Conservation (phyloP, 1,140 invertebrate genomes). For the Belonocnema kinseyi region DNA sequence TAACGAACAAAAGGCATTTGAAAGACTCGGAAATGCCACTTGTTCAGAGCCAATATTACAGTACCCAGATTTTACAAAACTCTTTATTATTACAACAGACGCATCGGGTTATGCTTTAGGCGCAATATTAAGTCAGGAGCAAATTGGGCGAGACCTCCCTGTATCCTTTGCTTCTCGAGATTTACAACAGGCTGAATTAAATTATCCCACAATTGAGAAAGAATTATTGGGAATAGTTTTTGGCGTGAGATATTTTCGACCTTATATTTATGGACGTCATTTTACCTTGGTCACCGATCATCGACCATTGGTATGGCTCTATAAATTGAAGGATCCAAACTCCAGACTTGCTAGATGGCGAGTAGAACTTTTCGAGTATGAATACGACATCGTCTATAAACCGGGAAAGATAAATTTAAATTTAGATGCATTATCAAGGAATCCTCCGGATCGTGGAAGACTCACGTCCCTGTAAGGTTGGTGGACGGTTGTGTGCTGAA, state of each 20-base stretch:
- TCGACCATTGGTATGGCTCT: not conserved
- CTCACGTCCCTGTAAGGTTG: too few relatives aligned
- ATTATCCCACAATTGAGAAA: not conserved
- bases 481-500: too few relatives aligned
- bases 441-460: not conserved
- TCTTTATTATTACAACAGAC: not conserved
- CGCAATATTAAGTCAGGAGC: conserved; percentile 26
- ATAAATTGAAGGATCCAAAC: not conserved
- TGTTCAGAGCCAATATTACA: conserved; percentile 17
- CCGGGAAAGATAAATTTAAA: not conserved
- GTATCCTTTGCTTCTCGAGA: not conserved
- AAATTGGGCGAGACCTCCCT: not conserved
- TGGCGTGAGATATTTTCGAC: not conserved
- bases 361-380: not conserved
- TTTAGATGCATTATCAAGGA: not conserved
- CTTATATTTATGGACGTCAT: not conserved
- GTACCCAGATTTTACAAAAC: conserved; percentile 31
- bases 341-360: not conserved
- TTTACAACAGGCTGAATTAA: not conserved
- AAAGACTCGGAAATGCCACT: not conserved
- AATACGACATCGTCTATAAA: not conserved
- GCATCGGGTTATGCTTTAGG: conserved; percentile 27
- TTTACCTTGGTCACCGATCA: not conserved
- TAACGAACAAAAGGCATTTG: conserved; percentile 16
- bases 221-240: not conserved